A percentile compares a stretch with the other conserved stretches of the same genome.
Conservation (phyloP, 1,140 invertebrate genomes). For the Listronotus bonariensis region DNA sequence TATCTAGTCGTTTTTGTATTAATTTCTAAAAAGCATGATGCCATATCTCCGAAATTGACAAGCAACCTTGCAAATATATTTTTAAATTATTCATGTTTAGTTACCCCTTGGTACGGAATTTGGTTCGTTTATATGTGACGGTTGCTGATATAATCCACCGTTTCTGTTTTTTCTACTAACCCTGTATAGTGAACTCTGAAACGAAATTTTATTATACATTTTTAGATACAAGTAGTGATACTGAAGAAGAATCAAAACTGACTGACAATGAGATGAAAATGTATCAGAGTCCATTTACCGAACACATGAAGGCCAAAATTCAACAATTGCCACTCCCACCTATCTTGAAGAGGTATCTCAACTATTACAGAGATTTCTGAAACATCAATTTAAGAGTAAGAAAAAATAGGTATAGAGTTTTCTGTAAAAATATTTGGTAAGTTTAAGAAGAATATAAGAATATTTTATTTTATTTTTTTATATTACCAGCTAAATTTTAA, state of each 20-base stretch:
- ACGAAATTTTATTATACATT: slow-evolving; percentile 1
- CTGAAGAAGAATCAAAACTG: slow-evolving; percentile 23
- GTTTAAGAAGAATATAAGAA: slow-evolving; percentile 6
- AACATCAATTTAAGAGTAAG: background rate
- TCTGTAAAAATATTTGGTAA: slow-evolving; percentile 1
- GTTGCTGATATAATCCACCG: too few species aligned
- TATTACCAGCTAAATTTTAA: background rate
- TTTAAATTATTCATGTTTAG: too few species aligned
- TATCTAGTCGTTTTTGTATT: too few species aligned
- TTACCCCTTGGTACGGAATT: too few species aligned
- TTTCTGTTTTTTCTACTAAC: too few species aligned
- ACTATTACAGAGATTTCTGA: slow-evolving; percentile 60
- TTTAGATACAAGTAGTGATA: slow-evolving; percentile 24
- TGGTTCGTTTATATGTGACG: too few species aligned
- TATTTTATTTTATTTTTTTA: background rate
- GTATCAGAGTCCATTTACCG: slow-evolving; percentile 49
- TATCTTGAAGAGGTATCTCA: slow-evolving; percentile 62
- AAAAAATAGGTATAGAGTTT: slow-evolving; percentile 6
- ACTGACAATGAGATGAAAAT: slow-evolving; percentile 37
- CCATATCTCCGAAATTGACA: too few species aligned
- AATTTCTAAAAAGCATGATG: too few species aligned
- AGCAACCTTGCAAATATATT: too few species aligned
- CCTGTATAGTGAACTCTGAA: too few species aligned
- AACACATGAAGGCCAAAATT: slow-evolving; percentile 61
- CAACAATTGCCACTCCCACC: slow-evolving; percentile 61